These are phyloP conservation scores for Drosophila tropicalis DNA, from an alignment of 1,140 invertebrate species.

Conservation along the genomic window DNA sequence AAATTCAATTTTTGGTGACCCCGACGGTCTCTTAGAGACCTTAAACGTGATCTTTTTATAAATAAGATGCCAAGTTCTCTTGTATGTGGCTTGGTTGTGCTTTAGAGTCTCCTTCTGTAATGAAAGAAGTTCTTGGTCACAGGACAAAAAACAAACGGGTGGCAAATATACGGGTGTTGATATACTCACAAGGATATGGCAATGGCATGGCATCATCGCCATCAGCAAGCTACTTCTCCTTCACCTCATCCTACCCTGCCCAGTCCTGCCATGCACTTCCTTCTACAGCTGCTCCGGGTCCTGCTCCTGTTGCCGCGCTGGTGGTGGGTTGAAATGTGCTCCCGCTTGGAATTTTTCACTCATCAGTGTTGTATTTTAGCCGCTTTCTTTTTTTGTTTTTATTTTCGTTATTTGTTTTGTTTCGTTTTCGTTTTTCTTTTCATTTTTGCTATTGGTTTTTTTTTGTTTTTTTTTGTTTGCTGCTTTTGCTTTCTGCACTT, in stretches of 20 bases:
- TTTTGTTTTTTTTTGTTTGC: background rate
- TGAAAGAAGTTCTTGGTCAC: too few species aligned
- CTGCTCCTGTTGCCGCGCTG: background rate
- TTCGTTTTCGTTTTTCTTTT: conserved; percentile 5
- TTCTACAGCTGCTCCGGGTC: conserved; percentile 1
- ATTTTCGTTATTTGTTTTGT: conserved; percentile 9
- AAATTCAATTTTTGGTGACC: too few species aligned
- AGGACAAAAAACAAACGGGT: background rate
- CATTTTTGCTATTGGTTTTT: background rate
- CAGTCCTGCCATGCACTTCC: background rate
- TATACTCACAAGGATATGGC: background rate
- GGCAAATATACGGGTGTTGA: background rate
- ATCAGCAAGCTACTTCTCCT: background rate
- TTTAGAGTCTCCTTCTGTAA: too few species aligned
- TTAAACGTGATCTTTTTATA: too few species aligned
- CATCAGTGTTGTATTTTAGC: conserved; percentile 10
- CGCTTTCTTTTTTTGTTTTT: conserved; percentile 1
- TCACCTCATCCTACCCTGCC: background rate
- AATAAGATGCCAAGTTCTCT: too few species aligned
- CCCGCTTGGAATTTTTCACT: conserved; percentile 9
- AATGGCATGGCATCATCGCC: conserved; percentile 4
- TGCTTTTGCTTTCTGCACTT: conserved; percentile 12
- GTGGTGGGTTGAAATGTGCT: conserved; percentile 10
- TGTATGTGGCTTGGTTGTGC: too few species aligned
- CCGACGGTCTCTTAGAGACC: too few species aligned